Conservation (phyloP, 2,797 vertebrate species). For the Moxostoma hubbsi region DNA sequence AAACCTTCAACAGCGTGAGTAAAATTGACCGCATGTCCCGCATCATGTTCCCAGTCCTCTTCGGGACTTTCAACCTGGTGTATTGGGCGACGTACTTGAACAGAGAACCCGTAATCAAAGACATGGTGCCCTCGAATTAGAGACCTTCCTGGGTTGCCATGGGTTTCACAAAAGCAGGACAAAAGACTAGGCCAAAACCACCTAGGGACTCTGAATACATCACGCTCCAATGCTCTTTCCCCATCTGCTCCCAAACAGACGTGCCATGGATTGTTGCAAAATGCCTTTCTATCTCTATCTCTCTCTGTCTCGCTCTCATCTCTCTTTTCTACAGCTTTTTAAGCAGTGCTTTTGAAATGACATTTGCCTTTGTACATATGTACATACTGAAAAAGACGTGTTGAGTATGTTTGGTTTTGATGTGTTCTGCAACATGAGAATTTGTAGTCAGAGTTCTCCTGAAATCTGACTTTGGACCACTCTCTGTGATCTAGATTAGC, state of each 20-base stretch:
- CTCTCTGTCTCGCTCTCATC: slow-evolving; percentile 60
- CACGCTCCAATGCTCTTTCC: slow-evolving; percentile 77
- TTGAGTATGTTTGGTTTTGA: slow-evolving; percentile 69
- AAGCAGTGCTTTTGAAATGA: slow-evolving; percentile 79
- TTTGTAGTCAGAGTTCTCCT: slow-evolving; percentile 65
- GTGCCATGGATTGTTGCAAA: slow-evolving; percentile 70
- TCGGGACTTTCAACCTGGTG: slow-evolving; percentile 95
- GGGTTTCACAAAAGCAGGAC: slow-evolving; percentile 75
- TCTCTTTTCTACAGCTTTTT: slow-evolving; percentile 78
- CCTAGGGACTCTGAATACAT: slow-evolving; percentile 86
- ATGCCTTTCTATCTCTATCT: slow-evolving; percentile 73
- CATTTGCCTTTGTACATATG: slow-evolving; percentile 78
- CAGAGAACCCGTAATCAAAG: slow-evolving; percentile 93
- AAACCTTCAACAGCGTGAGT: slow-evolving; percentile 99
- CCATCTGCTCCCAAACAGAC: slow-evolving; percentile 61
- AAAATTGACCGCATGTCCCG: slow-evolving; percentile 99
- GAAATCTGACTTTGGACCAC: slow-evolving; percentile 57
- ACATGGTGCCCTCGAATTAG: slow-evolving; percentile 90
- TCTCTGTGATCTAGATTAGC: slow-evolving; percentile 54
- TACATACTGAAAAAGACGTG: slow-evolving; percentile 53
- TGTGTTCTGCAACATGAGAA: slow-evolving; percentile 70
- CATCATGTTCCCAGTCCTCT: slow-evolving; percentile 97
- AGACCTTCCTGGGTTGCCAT: slow-evolving; percentile 59
- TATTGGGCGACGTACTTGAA: slow-evolving; percentile 99
- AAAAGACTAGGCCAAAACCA: slow-evolving; percentile 79